Conservation (phyloP, 2,797 vertebrate species). For the Prionace glauca region DNA sequence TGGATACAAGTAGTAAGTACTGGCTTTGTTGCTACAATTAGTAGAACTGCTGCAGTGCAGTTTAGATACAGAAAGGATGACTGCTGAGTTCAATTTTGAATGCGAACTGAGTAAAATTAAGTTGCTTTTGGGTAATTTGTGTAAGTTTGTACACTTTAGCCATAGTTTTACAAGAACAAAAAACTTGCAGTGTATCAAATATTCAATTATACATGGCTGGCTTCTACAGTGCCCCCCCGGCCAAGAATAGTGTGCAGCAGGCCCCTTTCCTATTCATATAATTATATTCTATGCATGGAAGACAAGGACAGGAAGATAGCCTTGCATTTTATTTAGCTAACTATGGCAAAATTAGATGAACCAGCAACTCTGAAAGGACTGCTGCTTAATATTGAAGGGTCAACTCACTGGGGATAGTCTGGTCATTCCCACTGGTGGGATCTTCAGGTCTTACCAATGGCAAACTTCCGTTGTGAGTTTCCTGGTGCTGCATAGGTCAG, state of each 20-base stretch:
- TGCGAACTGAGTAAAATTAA: background rate
- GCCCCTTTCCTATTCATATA: background rate
- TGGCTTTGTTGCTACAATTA: background rate
- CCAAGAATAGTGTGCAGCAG: background rate
- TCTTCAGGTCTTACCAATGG: too few relatives aligned
- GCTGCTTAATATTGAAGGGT: too few relatives aligned
- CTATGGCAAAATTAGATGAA: background rate
- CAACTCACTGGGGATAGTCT: too few relatives aligned
- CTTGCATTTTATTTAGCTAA: background rate
- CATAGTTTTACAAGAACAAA: background rate
- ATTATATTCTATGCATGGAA: background rate
- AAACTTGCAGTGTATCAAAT: background rate
- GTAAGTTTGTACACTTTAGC: background rate
- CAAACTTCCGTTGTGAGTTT: too few relatives aligned
- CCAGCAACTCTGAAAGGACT: background rate
- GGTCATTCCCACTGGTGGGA: too few relatives aligned
- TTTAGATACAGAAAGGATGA: constrained; percentile 9
- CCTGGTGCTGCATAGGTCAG: too few relatives aligned
- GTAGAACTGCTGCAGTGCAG: background rate
- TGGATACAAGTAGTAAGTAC: background rate
- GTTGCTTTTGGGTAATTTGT: background rate
- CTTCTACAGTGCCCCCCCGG: too few relatives aligned
- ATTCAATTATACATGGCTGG: background rate
- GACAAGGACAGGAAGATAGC: background rate
- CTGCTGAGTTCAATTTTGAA: background rate